phyloP scores from a whole-genome alignment of 1,140 invertebrate species.

The Procambarus clarkii region DNA sequence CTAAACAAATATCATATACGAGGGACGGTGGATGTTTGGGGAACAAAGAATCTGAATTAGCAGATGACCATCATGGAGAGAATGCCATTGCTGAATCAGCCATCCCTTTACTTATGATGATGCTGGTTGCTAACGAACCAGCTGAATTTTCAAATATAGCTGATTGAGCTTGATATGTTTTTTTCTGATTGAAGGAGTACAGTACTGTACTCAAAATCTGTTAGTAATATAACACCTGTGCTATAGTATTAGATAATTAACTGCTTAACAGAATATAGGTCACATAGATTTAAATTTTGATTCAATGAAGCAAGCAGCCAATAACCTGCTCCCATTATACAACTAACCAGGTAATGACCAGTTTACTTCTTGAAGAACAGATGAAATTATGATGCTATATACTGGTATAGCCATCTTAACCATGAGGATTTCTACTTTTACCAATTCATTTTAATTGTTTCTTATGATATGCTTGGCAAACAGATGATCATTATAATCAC shows the following conservation, averaged over 20 bases:
- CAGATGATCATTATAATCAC: background rate
- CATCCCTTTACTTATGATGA: no score
- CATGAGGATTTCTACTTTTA: no score
- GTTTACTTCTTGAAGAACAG: background rate
- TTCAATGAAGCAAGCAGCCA: background rate
- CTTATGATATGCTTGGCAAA: background rate
- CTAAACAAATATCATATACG: conserved; percentile 18
- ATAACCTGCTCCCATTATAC: background rate
- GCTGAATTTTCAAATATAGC: no score
- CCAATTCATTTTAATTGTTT: background rate
- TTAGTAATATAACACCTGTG: no score
- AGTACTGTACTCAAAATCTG: background rate
- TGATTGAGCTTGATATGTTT: no score
- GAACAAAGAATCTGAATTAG: background rate
- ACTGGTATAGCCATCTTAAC: background rate
- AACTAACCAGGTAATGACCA: background rate
- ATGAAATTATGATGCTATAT: background rate
- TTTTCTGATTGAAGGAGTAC: background rate
- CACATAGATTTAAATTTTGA: background rate
- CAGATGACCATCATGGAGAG: background rate
- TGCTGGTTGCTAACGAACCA: no score
- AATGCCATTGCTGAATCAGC: no score
- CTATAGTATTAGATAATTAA: background rate
- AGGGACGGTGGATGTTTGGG: background rate
- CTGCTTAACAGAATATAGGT: background rate